These are phyloP conservation scores for Euzetes globulus DNA, from an alignment of 2,888 invertebrate species.

Conservation along the genomic window DNA sequence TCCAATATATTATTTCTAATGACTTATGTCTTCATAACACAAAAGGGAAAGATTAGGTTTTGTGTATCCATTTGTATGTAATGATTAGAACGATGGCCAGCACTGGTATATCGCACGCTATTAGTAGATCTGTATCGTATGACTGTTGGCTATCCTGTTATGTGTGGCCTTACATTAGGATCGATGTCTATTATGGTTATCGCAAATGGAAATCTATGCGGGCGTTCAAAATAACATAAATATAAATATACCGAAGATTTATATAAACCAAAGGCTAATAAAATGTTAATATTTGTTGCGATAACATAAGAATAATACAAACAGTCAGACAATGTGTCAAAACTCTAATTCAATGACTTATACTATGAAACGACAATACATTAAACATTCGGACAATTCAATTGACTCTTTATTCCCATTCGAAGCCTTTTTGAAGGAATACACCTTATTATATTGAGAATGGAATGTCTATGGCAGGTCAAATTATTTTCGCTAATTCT, in stretches of 20 bases:
- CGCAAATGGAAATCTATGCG: slow-evolving; percentile 1
- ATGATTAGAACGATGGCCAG: neutral
- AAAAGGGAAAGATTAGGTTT: neutral
- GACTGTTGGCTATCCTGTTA: neutral
- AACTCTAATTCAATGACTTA: neutral
- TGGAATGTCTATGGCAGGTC: too few species aligned
- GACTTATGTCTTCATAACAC: neutral
- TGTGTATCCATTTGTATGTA: neutral
- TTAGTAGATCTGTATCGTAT: neutral
- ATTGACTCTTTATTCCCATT: too few species aligned
- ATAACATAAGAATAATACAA: neutral
- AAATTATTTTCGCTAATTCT: too few species aligned
- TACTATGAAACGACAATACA: neutral
- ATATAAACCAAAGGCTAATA: slow-evolving; percentile 6
- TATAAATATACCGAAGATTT: neutral
- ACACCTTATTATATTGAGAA: too few species aligned
- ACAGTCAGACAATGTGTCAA: neutral
- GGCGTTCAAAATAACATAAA: slow-evolving; percentile 6
- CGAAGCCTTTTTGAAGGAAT: too few species aligned
- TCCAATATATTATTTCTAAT: neutral
- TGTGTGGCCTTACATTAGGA: slow-evolving; percentile 14
- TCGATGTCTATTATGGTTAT: slow-evolving; percentile 15
- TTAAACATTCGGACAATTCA: neutral
- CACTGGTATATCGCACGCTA: neutral
- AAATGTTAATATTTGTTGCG: neutral